Conservation (phyloP, 2,797 vertebrate species). For the Hypotaenidia philippensis region DNA sequence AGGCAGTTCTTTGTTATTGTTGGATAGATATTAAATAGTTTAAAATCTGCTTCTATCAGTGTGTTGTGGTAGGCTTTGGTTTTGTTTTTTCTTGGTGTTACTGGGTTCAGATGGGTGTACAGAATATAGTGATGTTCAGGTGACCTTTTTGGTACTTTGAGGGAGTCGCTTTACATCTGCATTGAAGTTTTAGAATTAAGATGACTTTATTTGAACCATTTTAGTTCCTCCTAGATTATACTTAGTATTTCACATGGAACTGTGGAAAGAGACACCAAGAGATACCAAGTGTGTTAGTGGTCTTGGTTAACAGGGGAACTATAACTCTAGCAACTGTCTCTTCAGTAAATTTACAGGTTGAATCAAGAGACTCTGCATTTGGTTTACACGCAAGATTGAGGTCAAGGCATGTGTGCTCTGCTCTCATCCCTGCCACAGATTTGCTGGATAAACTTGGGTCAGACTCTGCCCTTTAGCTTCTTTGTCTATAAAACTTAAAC, state of each 20-base stretch:
- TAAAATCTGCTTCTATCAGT: not conserved
- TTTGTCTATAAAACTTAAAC: slow-evolving; percentile 20
- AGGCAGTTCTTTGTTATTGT: not conserved
- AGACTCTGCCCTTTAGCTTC: slow-evolving; percentile 10
- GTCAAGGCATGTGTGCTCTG: not conserved
- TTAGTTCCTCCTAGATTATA: not conserved
- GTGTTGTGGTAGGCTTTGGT: too few relatives aligned
- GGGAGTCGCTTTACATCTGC: not conserved
- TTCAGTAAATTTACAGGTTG: not conserved
- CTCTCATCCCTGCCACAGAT: not conserved
- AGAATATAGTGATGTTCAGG: not conserved
- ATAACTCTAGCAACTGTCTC: not conserved
- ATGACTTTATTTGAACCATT: not conserved
- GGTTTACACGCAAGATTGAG: not conserved
- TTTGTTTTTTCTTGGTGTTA: not conserved
- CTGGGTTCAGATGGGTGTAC: not conserved
- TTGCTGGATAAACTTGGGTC: not conserved
- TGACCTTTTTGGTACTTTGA: not conserved
- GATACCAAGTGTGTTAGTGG: not conserved
- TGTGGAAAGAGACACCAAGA: not conserved
- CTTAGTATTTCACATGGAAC: not conserved
- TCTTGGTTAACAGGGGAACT: not conserved
- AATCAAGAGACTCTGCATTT: not conserved
- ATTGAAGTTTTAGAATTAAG: not conserved
- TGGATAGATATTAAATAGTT: not conserved